These are phyloP conservation scores for Spatulosminthurus flaviceps DNA, from an alignment of 2,888 invertebrate genomes.

Conservation along the genomic window DNA sequence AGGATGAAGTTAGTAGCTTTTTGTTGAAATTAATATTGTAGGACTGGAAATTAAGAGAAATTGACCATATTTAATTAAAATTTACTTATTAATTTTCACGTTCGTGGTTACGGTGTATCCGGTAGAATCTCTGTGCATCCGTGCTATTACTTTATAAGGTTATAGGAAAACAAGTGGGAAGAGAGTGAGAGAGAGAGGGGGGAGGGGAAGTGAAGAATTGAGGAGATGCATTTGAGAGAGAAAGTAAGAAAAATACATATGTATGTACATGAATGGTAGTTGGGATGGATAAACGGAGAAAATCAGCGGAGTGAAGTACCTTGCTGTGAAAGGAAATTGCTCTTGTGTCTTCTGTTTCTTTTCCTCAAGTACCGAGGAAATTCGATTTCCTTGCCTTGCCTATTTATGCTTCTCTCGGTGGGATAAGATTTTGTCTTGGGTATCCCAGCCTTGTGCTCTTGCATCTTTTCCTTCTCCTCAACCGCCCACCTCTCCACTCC, in stretches of 20 bases:
- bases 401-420: slow-evolving; percentile 41
- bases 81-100: no score
- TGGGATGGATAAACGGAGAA: slow-evolving; percentile 15
- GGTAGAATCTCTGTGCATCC: no score
- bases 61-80: no score
- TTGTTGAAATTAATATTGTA: no score
- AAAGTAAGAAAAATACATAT: slow-evolving; percentile 22
- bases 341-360: slow-evolving; percentile 48
- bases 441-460: background rate
- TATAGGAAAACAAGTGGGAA: background rate
- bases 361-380: slow-evolving; percentile 42
- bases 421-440: slow-evolving; percentile 41
- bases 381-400: slow-evolving; percentile 44
- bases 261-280: no score
- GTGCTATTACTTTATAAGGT: no score
- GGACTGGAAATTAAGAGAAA: no score
- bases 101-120: no score
- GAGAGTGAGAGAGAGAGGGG: slow-evolving; percentile 10
- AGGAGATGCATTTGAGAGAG: background rate
- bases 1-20: no score
- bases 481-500: background rate
- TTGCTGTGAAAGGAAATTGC: slow-evolving; percentile 53
- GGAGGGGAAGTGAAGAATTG: background rate
- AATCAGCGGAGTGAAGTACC: slow-evolving; percentile 46
- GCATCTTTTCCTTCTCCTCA: background rate